Conservation (phyloP, 1,140 invertebrate species). For the Drosophila sp. region DNA sequence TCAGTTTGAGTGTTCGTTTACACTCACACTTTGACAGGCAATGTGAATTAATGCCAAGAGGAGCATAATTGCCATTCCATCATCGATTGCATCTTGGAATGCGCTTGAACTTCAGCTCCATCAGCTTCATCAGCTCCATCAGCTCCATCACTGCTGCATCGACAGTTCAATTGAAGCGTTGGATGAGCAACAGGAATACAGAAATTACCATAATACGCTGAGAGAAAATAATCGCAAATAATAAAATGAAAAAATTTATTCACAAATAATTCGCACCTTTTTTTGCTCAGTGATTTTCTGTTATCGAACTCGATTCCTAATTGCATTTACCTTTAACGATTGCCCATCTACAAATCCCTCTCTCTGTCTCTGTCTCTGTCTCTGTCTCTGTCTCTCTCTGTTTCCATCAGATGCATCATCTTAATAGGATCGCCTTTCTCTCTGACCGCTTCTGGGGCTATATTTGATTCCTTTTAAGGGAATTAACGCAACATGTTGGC, state of each 20-base stretch:
- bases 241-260: no score
- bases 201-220: not conserved
- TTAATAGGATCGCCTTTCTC: not conserved
- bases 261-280: not conserved
- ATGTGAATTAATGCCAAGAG: conserved; percentile 1
- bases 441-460: not conserved
- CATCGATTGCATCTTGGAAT: conserved; percentile 1
- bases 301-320: not conserved
- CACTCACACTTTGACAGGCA: not conserved
- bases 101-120: not conserved
- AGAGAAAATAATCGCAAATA: not conserved
- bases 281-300: not conserved
- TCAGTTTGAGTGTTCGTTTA: not conserved
- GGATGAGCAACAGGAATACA: not conserved
- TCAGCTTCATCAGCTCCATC: not conserved
- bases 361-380: no score
- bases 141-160: not conserved
- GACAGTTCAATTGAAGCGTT: not conserved
- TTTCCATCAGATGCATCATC: no score
- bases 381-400: no score
- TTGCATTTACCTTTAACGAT: not conserved
- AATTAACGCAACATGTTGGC: conserved; percentile 32
- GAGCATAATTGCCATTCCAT: conserved; percentile 5
- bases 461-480: conserved; percentile 26
- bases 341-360: not conserved